These are phyloP conservation scores for Valencia hispanica DNA, from an alignment of 2,797 vertebrate species.

Conservation along the genomic window DNA sequence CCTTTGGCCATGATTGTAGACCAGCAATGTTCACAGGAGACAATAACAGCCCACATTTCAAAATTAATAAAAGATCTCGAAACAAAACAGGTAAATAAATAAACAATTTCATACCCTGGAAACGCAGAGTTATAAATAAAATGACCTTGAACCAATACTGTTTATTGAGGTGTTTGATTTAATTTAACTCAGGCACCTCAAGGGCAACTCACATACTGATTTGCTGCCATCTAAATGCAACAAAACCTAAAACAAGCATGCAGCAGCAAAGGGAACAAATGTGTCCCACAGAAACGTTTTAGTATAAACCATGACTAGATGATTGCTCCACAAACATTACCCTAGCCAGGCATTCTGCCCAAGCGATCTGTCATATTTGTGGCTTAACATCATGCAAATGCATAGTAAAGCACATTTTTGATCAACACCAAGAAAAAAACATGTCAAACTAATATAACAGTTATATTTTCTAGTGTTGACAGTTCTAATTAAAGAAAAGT, in stretches of 20 bases:
- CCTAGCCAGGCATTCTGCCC: background rate
- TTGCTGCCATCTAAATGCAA: slow-evolving; percentile 13
- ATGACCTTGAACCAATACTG: background rate
- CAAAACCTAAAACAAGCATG: slow-evolving; percentile 21
- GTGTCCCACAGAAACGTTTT: slow-evolving; percentile 31
- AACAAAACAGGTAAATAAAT: background rate
- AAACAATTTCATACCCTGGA: background rate
- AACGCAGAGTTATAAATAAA: background rate
- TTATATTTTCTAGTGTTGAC: too few relatives aligned
- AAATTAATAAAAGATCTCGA: background rate
- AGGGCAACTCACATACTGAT: background rate
- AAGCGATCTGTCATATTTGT: too few relatives aligned
- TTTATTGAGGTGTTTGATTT: background rate
- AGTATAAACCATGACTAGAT: background rate
- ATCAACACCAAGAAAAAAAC: too few relatives aligned
- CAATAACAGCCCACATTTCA: background rate
- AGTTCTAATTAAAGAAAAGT: too few relatives aligned
- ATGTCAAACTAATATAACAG: too few relatives aligned
- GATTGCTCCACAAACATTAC: background rate
- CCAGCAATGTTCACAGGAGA: too few relatives aligned
- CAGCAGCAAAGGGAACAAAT: slow-evolving; percentile 22
- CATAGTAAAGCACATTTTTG: too few relatives aligned
- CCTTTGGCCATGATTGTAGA: too few relatives aligned
- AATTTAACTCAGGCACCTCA: slow-evolving; percentile 31
- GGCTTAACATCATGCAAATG: too few relatives aligned